These are phyloP conservation scores for Achlya flavicornis DNA, from an alignment of 2,888 invertebrate species.

Conservation along the genomic window DNA sequence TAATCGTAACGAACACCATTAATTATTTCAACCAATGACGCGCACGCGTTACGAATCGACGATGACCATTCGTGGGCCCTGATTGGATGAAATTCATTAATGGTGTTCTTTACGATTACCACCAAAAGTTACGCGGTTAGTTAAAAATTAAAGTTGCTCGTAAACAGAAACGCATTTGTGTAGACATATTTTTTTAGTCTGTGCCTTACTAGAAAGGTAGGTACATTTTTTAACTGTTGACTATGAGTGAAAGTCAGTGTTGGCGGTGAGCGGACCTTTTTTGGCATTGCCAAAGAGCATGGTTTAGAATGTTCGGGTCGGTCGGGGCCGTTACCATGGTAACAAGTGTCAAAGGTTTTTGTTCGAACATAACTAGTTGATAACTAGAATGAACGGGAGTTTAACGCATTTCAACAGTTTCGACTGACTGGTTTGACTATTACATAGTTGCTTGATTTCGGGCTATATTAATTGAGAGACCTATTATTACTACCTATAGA, in stretches of 20 bases:
- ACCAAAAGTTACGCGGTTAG: too few relatives aligned
- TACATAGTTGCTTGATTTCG: neutral
- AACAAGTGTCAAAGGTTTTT: constrained; percentile 32
- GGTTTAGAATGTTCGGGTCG: constrained; percentile 47
- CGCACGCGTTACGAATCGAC: too few relatives aligned
- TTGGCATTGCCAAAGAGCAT: constrained; percentile 69
- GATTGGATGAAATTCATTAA: too few relatives aligned
- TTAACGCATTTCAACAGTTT: neutral
- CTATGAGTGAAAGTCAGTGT: constrained; percentile 67
- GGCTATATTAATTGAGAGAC: too few relatives aligned
- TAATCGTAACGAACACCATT: too few relatives aligned
- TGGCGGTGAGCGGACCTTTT: constrained; percentile 59
- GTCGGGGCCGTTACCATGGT: constrained; percentile 25
- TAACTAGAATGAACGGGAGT: neutral
- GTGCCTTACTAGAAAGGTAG: constrained; percentile 57
- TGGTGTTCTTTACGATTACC: too few relatives aligned
- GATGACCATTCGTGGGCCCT: too few relatives aligned
- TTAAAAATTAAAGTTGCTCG: neutral
- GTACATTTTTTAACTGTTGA: constrained; percentile 67
- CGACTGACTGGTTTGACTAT: neutral
- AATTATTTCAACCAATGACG: too few relatives aligned
- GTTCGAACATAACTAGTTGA: neutral
- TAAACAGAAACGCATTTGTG: neutral
- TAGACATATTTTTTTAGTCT: neutral
- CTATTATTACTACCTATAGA: too few relatives aligned